Base-by-base conservation (phyloP, 2,888 invertebrate genomes). In the Boloria euphrosyne region DNA sequence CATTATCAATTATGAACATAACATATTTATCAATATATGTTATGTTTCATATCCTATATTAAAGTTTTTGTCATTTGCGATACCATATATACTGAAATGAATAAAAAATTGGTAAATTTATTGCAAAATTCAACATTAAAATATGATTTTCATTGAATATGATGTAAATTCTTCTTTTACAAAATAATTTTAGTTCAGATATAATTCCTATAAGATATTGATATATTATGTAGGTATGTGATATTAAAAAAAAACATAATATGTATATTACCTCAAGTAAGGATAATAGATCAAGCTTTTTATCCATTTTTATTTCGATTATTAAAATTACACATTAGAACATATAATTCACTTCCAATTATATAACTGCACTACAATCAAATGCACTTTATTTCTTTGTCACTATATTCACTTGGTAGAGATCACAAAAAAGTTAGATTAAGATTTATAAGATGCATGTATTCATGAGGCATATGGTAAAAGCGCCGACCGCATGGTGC, bases 261-360 rank as follows among this genome's bases (percentile, higher is more conserved):
- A 7, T 31, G 31, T 66, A 67, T 65, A 71, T 73, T 92, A 93
- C 93, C 93, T 93, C 93, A 75, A 93, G 85, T 62, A 93, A 76
- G 16, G 92, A 92, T 80, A 93, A 80, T 63, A 93, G 79, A 77
- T 93, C 93, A 85, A 92, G 76, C 83, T 90, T 93, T 82, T 83
- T 90, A 87, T 92, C 92, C 92, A 92, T 92, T 76, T 80, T 89
- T 31, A 52, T 17, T 55, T 52, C 17, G 16, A 52, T 49, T 55
- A 31, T 64, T 64, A 70, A 73, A 83, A 82, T 75, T 81, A 79
- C 76, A 78, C 74, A 76, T 76, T 62, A 75, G 81, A 83, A 83
- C 80, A 75, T 75, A 76, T 80, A 68, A 82, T 73, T 80, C 84
- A 87, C 83, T 78, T 71, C 51, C 57, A 50, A 49, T 52, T 59